phyloP scores from a whole-genome alignment of 2,888 invertebrate species.

The Nemapogon koenigi region DNA sequence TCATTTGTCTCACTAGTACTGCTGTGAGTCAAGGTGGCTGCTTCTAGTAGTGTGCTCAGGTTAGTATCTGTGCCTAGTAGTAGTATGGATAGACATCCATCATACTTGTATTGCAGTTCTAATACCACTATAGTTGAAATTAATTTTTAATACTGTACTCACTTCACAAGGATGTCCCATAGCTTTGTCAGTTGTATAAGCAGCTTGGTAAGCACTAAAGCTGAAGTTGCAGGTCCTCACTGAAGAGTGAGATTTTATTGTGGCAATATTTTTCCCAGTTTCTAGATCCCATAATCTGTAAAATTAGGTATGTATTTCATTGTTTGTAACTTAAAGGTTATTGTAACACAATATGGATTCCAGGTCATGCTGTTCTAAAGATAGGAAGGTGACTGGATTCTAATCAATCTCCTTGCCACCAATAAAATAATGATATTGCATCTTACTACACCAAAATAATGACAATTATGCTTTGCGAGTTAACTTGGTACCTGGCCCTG shows the following conservation, averaged over 20 bases:
- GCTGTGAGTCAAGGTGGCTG: no score
- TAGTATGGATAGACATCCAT: no score
- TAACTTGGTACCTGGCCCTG: no score
- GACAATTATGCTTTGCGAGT: no score
- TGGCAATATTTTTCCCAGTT: slow-evolving; percentile 79
- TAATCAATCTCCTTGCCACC: background rate
- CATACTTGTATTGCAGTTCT: no score
- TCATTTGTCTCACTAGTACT: no score
- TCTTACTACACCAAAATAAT: no score
- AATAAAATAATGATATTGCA: no score
- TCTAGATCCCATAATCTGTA: slow-evolving; percentile 90
- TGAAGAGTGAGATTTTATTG: slow-evolving; percentile 81
- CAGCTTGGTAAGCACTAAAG: slow-evolving; percentile 90
- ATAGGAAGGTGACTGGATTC: background rate
- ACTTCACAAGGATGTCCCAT: slow-evolving; percentile 89
- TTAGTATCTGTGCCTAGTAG: no score
- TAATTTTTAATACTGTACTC: no score
- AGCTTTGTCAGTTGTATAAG: slow-evolving; percentile 92
- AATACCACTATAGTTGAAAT: no score
- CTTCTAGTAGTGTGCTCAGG: no score
- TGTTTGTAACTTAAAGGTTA: background rate
- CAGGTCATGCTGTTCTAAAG: background rate
- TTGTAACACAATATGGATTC: background rate
- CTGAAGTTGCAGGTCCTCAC: slow-evolving; percentile 93
- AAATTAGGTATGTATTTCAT: background rate